These are phyloP conservation scores for Gisinianus flammeolus DNA, from an alignment of 2,888 invertebrate genomes.

Conservation along the genomic window DNA sequence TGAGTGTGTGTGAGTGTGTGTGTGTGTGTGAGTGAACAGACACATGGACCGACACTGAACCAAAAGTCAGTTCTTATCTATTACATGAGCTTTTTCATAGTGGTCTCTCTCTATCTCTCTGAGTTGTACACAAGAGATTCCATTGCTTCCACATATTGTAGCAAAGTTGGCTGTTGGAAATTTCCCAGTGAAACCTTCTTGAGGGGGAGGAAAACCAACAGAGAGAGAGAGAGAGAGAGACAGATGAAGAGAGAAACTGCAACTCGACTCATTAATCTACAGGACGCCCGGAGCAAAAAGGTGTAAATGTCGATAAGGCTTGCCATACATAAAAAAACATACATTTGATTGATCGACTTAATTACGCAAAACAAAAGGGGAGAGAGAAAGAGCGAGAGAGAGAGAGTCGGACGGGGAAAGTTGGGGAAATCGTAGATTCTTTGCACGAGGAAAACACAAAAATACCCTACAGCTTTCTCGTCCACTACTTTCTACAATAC, in stretches of 20 bases:
- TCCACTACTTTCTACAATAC: too few species aligned
- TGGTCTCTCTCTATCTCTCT: not conserved
- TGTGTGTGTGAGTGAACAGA: not conserved
- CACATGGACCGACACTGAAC: not conserved
- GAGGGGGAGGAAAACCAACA: not conserved
- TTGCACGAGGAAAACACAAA: not conserved
- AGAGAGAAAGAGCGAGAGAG: not conserved
- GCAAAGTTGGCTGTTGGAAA: not conserved
- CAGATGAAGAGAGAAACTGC: not conserved
- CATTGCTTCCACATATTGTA: too few species aligned
- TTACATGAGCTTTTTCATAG: too few species aligned
- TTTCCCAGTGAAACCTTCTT: not conserved
- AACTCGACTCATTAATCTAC: constrained; percentile 1
- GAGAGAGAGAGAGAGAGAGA: not conserved
- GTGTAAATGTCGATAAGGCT: constrained; percentile 23
- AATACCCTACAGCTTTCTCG: constrained; percentile 1
- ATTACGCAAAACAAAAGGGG: constrained; percentile 36
- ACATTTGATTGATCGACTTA: constrained; percentile 38
- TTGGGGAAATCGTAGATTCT: constrained; percentile 1
- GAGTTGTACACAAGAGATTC: not conserved
- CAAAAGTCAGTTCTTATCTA: not conserved
- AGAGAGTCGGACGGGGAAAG: not conserved
- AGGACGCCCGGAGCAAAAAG: constrained; percentile 20
- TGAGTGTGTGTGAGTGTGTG: too few species aligned
- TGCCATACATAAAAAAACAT: not conserved